Base-by-base conservation (phyloP, 2,113 vertebrate species). In the Aix galericulata region DNA sequence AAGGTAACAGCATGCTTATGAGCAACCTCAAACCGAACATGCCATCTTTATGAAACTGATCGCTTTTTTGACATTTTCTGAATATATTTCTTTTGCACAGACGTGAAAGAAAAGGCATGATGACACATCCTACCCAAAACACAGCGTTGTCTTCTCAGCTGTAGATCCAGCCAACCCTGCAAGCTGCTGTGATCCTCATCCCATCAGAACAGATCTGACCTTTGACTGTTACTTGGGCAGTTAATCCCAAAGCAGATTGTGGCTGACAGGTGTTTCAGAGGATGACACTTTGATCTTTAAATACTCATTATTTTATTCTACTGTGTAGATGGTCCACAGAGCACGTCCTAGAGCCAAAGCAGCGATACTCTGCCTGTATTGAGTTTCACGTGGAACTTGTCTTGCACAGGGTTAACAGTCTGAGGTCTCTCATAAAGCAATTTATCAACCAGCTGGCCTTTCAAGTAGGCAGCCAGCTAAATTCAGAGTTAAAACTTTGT, bases 181-280 rank as follows among this genome's bases (percentile, higher is more conserved):
- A 0, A 36, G 60, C 73, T 40, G 34, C 4, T 25, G 36, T 0
- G 3, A 78, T 83, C 75, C 53, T 71, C 23, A 26, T 53, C 17
- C 5, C 62, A 60, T 34, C 50, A 48, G 87, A 69, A 52, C 52
- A 55, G 55, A 86, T 36, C 84, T 95, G 93, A 93, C 95, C 91
- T 97, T 97, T 94, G 82, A 78, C 89, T 82, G 50, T 86, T 91
- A 42, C 88, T 93, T 36, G 84, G 46, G 93, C 78, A 88, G 86
- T 93, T 96, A 91, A 92, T 95, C 81, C 73, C 59, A 52, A 64
- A 91, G 82, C 1, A 0, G 62, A 52, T 95, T 97, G 91, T 92
- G 88, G 53, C 90, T 86, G 82, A 64, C 94, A 95, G 96, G 95
- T 97, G 96, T 86, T 97, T 83, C 88, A 93, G 82, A 92, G 53